phyloP scores from a whole-genome alignment of 2,888 invertebrate species.

The Harpagoxenus sublaevis region DNA sequence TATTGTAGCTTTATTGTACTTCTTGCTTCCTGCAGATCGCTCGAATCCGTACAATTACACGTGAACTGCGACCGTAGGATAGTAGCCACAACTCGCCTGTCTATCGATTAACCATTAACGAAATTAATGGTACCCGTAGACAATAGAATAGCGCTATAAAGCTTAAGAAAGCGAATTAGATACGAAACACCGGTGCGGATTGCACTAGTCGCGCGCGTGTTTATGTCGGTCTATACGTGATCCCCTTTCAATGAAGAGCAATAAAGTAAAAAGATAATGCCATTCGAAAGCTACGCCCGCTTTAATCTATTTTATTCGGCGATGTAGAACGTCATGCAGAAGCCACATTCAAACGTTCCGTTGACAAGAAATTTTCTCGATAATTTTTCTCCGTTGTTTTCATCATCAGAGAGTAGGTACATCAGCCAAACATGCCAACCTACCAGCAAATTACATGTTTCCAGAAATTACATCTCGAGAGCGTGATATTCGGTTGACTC shows the following conservation, averaged over 20 bases:
- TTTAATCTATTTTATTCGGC: neutral
- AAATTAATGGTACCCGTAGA: slow-evolving; percentile 81
- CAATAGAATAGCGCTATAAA: slow-evolving; percentile 72
- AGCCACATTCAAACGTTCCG: neutral
- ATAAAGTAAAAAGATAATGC: neutral
- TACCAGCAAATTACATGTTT: slow-evolving; percentile 4
- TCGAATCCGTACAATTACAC: slow-evolving; percentile 65
- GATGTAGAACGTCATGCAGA: too few species aligned
- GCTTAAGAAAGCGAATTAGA: slow-evolving; percentile 71
- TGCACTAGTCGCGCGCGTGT: slow-evolving; percentile 46
- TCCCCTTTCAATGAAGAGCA: slow-evolving; percentile 25
- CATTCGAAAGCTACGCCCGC: neutral
- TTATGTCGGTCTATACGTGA: slow-evolving; percentile 47
- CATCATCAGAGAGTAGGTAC: neutral
- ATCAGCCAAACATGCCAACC: neutral
- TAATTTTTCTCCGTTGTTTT: neutral
- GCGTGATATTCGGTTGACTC: slow-evolving; percentile 9
- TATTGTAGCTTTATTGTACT: slow-evolving; percentile 57
- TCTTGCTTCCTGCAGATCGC: slow-evolving; percentile 58
- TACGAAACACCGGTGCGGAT: slow-evolving; percentile 69
- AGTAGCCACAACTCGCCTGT: slow-evolving; percentile 75
- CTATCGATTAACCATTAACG: slow-evolving; percentile 84
- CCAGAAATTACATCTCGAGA: slow-evolving; percentile 26
- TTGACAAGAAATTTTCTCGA: slow-evolving; percentile 1
- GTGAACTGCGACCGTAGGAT: slow-evolving; percentile 38